A percentile compares a stretch with the other conserved stretches of the same genome.
Conservation (phyloP, 2,797 vertebrate genomes). For the Coregonus sp. region DNA sequence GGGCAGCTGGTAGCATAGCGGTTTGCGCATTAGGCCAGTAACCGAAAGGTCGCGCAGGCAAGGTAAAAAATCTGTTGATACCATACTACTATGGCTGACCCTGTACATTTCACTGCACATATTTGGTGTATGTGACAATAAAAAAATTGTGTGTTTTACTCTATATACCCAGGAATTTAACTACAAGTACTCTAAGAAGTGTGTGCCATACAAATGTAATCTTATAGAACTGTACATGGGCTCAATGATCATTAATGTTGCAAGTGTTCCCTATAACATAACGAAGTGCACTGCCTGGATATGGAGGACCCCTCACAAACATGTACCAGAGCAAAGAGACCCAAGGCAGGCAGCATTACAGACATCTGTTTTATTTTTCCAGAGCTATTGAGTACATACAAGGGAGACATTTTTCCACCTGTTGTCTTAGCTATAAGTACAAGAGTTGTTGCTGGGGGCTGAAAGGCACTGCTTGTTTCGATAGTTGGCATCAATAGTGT, state of each 20-base stretch:
- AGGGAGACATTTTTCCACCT: not conserved
- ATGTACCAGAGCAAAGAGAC: constrained; percentile 15
- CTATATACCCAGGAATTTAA: not conserved
- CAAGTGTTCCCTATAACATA: constrained; percentile 3
- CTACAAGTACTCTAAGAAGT: not conserved
- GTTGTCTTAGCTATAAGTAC: constrained; percentile 5
- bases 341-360: constrained; percentile 20
- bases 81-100: no score
- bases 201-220: not conserved
- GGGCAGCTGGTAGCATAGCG: no score
- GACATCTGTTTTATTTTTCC: constrained; percentile 23
- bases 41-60: no score
- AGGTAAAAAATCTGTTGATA: no score
- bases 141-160: not conserved
- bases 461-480: constrained; percentile 14
- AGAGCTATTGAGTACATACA: constrained; percentile 23
- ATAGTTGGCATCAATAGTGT: constrained; percentile 14
- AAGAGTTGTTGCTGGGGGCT: constrained; percentile 5
- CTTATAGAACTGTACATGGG: not conserved
- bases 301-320: constrained; percentile 2
- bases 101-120: no score
- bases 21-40: no score
- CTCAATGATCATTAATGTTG: not conserved
- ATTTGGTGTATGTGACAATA: no score
- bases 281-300: constrained; percentile 16